A percentile compares a stretch with the other conserved stretches of the same genome.
These are phyloP conservation scores for Tiliqua scincoides DNA, from an alignment of 2,113 vertebrate genomes.

Conservation along the genomic window DNA sequence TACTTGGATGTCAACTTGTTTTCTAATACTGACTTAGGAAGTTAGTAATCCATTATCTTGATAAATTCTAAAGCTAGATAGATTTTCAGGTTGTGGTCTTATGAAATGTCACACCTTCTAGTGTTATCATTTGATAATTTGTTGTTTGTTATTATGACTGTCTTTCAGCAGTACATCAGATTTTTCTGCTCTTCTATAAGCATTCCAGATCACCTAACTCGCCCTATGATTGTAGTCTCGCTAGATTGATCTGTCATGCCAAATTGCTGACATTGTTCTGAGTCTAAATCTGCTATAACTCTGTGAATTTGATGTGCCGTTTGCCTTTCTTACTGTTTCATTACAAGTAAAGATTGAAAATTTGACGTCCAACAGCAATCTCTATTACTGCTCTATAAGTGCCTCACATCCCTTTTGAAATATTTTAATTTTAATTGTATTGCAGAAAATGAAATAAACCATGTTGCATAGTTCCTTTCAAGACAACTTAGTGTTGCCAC, in stretches of 20 bases:
- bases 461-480: slow-evolving; percentile 14
- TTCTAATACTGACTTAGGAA: neutral
- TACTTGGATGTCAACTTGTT: neutral
- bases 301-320: neutral
- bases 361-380: neutral
- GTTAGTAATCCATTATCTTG: neutral
- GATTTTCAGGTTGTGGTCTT: neutral
- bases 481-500: slow-evolving; percentile 8
- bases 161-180: neutral
- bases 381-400: neutral
- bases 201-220: neutral
- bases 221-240: slow-evolving; percentile 3
- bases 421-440: slow-evolving; percentile 7
- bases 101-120: neutral
- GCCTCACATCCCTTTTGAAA: slow-evolving; percentile 16
- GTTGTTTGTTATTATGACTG: neutral
- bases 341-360: slow-evolving; percentile 30
- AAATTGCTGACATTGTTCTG: slow-evolving; percentile 24
- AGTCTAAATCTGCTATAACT: neutral
- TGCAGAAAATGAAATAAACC: neutral
- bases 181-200: neutral
- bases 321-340: neutral
- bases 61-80: neutral
- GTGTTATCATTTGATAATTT: neutral
- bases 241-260: neutral